Evolutionary conservation across 2,113 vertebrate species (phyloP).

Genomic region (Pelodiscus sinensis): DNA sequence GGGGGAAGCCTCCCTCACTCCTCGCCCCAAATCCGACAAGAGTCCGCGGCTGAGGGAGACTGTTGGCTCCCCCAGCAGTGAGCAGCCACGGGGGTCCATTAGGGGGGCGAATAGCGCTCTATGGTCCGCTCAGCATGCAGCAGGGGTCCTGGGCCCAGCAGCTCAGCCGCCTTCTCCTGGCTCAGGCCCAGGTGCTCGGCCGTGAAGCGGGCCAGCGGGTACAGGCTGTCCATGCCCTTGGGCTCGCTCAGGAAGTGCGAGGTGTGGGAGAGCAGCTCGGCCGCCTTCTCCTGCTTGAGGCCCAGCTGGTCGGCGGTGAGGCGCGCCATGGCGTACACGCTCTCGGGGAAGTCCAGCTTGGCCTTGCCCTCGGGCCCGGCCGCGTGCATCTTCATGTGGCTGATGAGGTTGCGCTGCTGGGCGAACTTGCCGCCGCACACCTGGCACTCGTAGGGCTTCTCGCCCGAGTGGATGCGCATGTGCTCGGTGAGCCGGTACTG

Average conservation of each 20-base stretch:
- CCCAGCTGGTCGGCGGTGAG: constrained; percentile 94
- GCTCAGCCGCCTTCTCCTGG: constrained; percentile 92
- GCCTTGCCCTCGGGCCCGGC: constrained; percentile 88
- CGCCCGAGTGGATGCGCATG: constrained; percentile 99
- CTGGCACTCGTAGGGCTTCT: constrained; percentile 99
- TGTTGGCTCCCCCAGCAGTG: not conserved
- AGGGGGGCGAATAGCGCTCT: constrained; percentile 94
- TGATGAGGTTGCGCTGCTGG: constrained; percentile 99
- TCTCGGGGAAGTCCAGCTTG: constrained; percentile 93
- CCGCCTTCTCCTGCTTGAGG: constrained; percentile 94
- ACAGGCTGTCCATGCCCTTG: constrained; percentile 94
- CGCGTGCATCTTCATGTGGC: constrained; percentile 99
- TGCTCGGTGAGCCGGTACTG: constrained; percentile 99
- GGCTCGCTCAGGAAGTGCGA: constrained; percentile 92
- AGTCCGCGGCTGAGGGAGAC: not conserved
- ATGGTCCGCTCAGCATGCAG: constrained; percentile 86
- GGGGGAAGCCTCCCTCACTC: constrained; percentile 15
- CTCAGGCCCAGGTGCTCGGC: constrained; percentile 91
- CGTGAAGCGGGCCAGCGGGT: constrained; percentile 93
- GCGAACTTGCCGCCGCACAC: constrained; percentile 99
- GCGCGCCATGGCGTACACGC: constrained; percentile 94
- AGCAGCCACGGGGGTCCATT: constrained; percentile 59
- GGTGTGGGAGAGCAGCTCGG: constrained; percentile 91
- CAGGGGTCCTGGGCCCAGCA: constrained; percentile 84
- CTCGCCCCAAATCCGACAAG: not conserved